Evolutionary conservation across 2,888 invertebrate genomes (phyloP).

Genomic region (Erebia epiphron): DNA sequence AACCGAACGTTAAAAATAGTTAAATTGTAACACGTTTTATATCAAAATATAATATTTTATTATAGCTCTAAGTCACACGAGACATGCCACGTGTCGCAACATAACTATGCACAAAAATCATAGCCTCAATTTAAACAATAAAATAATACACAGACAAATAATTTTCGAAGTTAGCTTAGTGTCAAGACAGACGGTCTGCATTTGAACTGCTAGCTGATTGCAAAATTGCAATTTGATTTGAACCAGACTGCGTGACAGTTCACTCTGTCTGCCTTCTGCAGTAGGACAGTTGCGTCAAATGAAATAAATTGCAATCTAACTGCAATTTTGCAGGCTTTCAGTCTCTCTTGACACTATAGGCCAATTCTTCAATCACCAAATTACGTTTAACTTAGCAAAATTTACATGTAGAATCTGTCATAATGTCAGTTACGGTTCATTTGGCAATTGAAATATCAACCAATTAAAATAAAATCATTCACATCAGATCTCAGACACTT

Average conservation of each 20-base stretch:
- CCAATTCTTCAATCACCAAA: no score
- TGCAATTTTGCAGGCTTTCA: no score
- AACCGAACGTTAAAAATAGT: conserved; percentile 8
- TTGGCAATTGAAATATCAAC: neutral
- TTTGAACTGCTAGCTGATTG: neutral
- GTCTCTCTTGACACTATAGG: no score
- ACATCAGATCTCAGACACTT: conserved; percentile 17
- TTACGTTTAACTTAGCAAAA: no score
- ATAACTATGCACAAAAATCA: conserved; percentile 28
- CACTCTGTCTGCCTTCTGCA: no score
- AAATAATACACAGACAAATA: conserved; percentile 6
- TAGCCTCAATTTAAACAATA: conserved; percentile 30
- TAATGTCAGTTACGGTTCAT: neutral
- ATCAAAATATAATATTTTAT: conserved; percentile 28
- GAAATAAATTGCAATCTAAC: no score
- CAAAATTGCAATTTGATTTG: neutral
- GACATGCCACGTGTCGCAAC: conserved; percentile 25
- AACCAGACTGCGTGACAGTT: no score
- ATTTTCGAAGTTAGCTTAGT: neutral
- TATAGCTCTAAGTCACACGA: conserved; percentile 25
- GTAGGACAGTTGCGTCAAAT: no score
- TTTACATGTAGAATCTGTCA: neutral
- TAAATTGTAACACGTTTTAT: conserved; percentile 28
- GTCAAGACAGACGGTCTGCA: neutral
- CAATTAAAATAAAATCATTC: neutral